Percentiles rank a stretch among this genome's conserved stretches.
phyloP scores from a whole-genome alignment of 2,113 vertebrate genomes.

The Choloepus hoffmanni region DNA sequence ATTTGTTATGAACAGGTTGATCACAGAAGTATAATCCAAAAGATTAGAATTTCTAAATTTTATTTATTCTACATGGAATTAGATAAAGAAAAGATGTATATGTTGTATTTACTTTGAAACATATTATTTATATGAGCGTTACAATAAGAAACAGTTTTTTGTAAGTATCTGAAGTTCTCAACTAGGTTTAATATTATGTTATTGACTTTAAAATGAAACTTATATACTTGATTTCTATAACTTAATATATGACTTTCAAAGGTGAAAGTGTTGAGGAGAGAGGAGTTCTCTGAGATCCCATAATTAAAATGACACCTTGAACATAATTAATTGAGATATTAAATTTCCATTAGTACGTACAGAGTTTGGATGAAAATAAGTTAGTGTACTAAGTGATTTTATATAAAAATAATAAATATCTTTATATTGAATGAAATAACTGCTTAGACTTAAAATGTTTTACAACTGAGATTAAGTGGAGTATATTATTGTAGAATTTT shows the following conservation, averaged over 20 bases:
- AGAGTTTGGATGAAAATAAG: background rate
- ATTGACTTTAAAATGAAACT: background rate
- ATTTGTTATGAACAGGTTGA: background rate
- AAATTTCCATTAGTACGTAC: background rate
- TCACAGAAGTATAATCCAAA: background rate
- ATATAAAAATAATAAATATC: background rate
- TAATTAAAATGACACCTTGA: background rate
- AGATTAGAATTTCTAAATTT: background rate
- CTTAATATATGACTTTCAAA: background rate
- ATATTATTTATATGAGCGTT: background rate
- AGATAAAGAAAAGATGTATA: background rate
- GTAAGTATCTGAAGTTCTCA: background rate
- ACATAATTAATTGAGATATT: background rate
- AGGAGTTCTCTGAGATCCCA: background rate
- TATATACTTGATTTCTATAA: background rate
- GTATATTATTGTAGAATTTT: background rate
- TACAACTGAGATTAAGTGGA: background rate
- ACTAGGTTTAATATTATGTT: background rate
- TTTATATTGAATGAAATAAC: background rate
- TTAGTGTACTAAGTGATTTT: background rate
- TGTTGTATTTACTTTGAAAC: background rate
- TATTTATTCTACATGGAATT: background rate
- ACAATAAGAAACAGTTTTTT: background rate
- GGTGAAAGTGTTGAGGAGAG: background rate
- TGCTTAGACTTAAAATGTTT: background rate